phyloP scores from a whole-genome alignment of 2,888 invertebrate genomes.

The Lagria hirta region DNA sequence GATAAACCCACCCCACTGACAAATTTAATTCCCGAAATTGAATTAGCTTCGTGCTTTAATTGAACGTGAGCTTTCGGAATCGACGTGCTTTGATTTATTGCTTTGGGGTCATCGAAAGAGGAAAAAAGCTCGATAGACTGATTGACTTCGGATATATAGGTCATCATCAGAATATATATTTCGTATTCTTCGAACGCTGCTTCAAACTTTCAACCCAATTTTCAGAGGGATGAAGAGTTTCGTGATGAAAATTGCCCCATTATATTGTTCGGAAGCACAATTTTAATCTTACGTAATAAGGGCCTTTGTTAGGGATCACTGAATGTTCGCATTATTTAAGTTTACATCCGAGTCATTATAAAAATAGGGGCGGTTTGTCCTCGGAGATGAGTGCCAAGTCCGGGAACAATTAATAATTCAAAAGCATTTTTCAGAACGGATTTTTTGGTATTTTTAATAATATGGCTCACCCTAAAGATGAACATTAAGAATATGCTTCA shows the following conservation, averaged over 20 bases:
- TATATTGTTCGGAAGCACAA: constrained; percentile 16
- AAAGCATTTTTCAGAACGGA: too few relatives aligned
- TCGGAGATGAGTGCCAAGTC: constrained; percentile 6
- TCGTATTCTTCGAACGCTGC: constrained; percentile 30
- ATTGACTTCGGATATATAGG: constrained; percentile 27
- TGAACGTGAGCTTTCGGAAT: constrained; percentile 21
- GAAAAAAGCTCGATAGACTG: constrained; percentile 8
- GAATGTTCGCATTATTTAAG: constrained; percentile 5
- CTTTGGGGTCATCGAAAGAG: constrained; percentile 1
- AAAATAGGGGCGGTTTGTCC: constrained; percentile 9
- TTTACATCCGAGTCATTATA: constrained; percentile 13
- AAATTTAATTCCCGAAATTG: constrained; percentile 11
- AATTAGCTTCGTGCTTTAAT: constrained; percentile 19
- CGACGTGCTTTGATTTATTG: constrained; percentile 20
- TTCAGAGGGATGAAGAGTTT: constrained; percentile 30
- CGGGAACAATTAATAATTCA: constrained; percentile 9
- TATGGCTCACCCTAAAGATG: too few relatives aligned
- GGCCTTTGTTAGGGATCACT: constrained; percentile 17
- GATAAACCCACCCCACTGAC: too few relatives aligned
- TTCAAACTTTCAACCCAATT: constrained; percentile 32
- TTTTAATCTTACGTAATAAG: constrained; percentile 21
- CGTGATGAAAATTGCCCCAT: constrained; percentile 22
- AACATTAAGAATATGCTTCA: too few relatives aligned
- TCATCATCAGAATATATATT: constrained; percentile 26
- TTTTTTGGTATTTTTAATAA: too few relatives aligned